Evolutionary conservation across 2,113 vertebrate genomes (phyloP), one percentile per base, ranked within the genome.

Genomic region (Takifugu flavidus): DNA sequence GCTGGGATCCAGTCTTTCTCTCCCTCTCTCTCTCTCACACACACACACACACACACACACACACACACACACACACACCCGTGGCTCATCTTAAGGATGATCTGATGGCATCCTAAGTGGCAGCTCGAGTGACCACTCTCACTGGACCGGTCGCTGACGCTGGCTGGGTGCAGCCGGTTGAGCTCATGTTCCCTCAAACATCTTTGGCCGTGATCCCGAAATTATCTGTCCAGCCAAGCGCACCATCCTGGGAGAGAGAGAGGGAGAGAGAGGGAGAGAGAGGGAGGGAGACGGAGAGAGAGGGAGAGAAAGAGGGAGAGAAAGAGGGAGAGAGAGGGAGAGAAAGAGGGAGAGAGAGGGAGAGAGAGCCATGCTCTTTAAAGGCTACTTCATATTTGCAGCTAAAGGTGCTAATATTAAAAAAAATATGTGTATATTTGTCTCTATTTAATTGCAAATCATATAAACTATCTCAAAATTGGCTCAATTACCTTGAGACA

Each of bases 131-230:
- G 20, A 20, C 20, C 20, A 20, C 20, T 74, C 67, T 78, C 75
- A 83, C 72, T 20, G 20, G 20, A 20, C 20, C 20, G 20, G 20
- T 20, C 20, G 20, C 20, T 20, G 20, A 20, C 20, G 20, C 20
- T 20, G 76, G 49, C 62, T 62, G 78, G 77, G 72, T 74, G 76
- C 78, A 65, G 77, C 75, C 80, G 79, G 76, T 77, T 82, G 78
- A 63, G 56, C 77, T 82, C 67, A 77, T 78, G 70, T 82, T 79
- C 70, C 77, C 71, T 74, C 57, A 66, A 60, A 82, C 78, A 72
- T 75, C 51, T 74, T 63, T 85, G 80, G 82, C 76, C 50, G 47
- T 3, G 46, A 61, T 82, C 80, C 67, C 72, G 68, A 83, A 79
- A 79, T 77, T 2, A 61, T 76, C 60, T 67, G 72, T 78, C 78